Percentiles rank a stretch among this genome's conserved stretches.
phyloP scores from a whole-genome alignment of 2,888 invertebrate species.

The Leptinotarsa tumamoca region DNA sequence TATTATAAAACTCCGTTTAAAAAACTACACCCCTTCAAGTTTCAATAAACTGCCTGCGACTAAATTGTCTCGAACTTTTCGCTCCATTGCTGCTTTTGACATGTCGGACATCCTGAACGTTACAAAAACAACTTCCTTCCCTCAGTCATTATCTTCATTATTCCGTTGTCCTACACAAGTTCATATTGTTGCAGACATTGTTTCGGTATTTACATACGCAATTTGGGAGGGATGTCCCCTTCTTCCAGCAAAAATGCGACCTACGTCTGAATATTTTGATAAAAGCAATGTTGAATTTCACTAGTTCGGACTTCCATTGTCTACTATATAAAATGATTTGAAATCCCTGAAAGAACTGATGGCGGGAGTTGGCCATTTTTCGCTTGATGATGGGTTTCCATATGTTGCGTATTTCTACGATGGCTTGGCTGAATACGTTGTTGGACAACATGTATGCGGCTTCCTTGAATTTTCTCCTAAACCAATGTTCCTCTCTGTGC shows the following conservation, averaged over 20 bases:
- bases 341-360: too few relatives aligned
- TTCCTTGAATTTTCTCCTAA: too few relatives aligned
- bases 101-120: not conserved
- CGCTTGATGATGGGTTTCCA: too few relatives aligned
- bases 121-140: slow-evolving; percentile 1
- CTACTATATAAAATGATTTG: too few relatives aligned
- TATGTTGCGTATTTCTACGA: too few relatives aligned
- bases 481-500: too few relatives aligned
- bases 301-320: too few relatives aligned
- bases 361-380: too few relatives aligned
- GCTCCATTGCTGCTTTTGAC: slow-evolving; percentile 10
- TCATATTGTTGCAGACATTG: not conserved
- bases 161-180: not conserved
- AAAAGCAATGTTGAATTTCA: too few relatives aligned
- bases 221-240: not conserved
- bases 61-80: not conserved
- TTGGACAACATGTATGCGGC: too few relatives aligned
- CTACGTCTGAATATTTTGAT: too few relatives aligned
- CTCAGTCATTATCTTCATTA: slow-evolving; percentile 4
- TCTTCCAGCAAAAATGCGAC: not conserved
- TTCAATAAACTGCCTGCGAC: not conserved
- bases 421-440: too few relatives aligned
- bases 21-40: not conserved
- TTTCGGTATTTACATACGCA: not conserved
- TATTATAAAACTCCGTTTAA: not conserved